Conservation (phyloP, 2,113 vertebrate genomes). For the Osmerus eperlanus region DNA sequence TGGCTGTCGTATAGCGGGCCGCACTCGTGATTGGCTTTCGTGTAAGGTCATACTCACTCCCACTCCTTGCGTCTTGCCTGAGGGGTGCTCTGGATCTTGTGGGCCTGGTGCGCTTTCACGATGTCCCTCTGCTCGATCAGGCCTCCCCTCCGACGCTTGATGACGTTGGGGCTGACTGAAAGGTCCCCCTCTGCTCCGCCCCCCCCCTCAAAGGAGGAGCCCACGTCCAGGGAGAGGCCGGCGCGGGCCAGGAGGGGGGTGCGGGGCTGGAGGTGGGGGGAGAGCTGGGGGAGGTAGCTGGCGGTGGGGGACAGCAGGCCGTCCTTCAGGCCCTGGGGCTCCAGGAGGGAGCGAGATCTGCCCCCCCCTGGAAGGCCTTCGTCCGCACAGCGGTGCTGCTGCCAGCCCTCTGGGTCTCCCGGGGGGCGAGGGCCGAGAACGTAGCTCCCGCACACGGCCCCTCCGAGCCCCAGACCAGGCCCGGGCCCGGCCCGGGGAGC, state of each 20-base stretch:
- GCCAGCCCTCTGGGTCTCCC: constrained; percentile 81
- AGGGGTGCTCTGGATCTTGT: constrained; percentile 97
- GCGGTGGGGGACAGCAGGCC: constrained; percentile 57
- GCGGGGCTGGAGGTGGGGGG: constrained; percentile 43
- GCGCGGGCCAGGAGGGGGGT: constrained; percentile 36
- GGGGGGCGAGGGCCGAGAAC: constrained; percentile 66
- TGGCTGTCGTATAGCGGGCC: no score
- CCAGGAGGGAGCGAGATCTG: not conserved
- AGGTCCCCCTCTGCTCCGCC: constrained; percentile 60
- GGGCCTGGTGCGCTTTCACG: constrained; percentile 91
- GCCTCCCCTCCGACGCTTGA: constrained; percentile 87
- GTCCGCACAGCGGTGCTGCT: constrained; percentile 72
- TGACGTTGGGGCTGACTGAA: constrained; percentile 84
- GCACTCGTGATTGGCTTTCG: no score
- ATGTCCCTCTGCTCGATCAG: constrained; percentile 96
- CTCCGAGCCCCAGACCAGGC: constrained; percentile 51
- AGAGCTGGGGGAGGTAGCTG: constrained; percentile 68
- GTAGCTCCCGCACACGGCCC: constrained; percentile 55
- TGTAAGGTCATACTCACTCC: constrained; percentile 84
- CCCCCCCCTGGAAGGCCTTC: constrained; percentile 68
- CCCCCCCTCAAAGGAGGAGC: constrained; percentile 52
- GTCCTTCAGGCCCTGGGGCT: constrained; percentile 53
- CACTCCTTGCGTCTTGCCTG: constrained; percentile 95
- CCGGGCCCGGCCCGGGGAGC: constrained; percentile 28
- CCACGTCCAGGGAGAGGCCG: constrained; percentile 68